These are phyloP conservation scores for Aphidoletes aphidimyza DNA, from an alignment of 2,888 invertebrate species.

Conservation along the genomic window DNA sequence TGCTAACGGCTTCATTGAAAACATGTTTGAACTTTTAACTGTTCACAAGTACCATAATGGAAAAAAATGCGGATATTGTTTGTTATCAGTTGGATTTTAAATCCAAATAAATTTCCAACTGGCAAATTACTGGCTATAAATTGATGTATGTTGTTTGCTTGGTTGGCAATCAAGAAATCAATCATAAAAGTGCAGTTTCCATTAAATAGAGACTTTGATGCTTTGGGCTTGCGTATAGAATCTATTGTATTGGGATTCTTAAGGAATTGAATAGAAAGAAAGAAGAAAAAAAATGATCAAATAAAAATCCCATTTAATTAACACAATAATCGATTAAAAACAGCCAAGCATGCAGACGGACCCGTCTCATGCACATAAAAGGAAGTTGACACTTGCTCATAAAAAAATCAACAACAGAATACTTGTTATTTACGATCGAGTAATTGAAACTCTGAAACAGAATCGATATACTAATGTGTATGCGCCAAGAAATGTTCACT, in stretches of 20 bases:
- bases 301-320: conserved; percentile 49
- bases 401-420: no score
- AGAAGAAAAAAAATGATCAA: not conserved
- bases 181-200: conserved; percentile 13
- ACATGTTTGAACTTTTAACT: conserved; percentile 28
- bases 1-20: conserved; percentile 5
- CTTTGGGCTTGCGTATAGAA: not conserved
- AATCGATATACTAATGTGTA: not conserved
- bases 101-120: not conserved
- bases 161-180: not conserved
- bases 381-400: conserved; percentile 41
- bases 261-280: not conserved
- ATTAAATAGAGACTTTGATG: no score
- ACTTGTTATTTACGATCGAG: conserved; percentile 41
- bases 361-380: not conserved
- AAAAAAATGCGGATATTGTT: conserved; percentile 10
- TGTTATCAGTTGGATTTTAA: not conserved
- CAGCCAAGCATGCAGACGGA: not conserved
- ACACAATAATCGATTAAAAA: conserved; percentile 45
- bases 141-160: not conserved
- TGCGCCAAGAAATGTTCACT: not conserved
- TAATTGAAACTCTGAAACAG: conserved; percentile 8
- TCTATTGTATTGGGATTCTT: not conserved
- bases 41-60: conserved; percentile 10
- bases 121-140: not conserved